Base-by-base conservation (phyloP, 1,140 invertebrate genomes). In the Ceratitis capitata region DNA sequence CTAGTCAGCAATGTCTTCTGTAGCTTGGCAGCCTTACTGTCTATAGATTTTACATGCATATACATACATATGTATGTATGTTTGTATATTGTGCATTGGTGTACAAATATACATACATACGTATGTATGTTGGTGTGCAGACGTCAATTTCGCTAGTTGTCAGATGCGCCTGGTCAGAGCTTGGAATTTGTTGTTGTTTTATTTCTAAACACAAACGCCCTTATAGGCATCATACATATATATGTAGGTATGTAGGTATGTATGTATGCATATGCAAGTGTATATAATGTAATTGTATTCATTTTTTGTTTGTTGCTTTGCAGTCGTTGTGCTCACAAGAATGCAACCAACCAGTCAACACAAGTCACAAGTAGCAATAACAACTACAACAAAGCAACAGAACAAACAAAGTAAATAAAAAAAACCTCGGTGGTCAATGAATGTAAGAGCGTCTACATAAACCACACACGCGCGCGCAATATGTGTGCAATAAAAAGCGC, bases 281-380 rank as follows among this genome's bases (percentile, higher is more conserved):
- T 14, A 32, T 64, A 14, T 32, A 5, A 14, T 64, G 61, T 23
- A 35, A 32, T 64, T 32, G n/a, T n/a, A n/a, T 64, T 23, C 19
- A 5, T 74, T 35, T 74, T 32, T 19, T 9, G 23, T 14, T 78
- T 78, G 32, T 47, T 26, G 35, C 45, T 42, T 78, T 78, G 39
- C 69, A 45, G 69, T 78, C 42, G 69, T 78, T 78, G 69, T 78
- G 69, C 69, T 78, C 19, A 5, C 69, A 78, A 78, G 69, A 78
- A 78, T 78, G 69, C 69, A 78, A 45, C 69, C 69, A 78, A 39
- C 45, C 69, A 78, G 26, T 39, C 69, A 78, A 39, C 45, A 45
- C 69, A 78, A 78, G 69, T 78, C 39, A 39, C 69, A 19, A n/a
- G 35, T 45, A 23, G 69, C 69, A 78, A n/a, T n/a, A n/a, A n/a